phyloP scores from a whole-genome alignment of 2,113 vertebrate genomes.

The Hucho hucho region DNA sequence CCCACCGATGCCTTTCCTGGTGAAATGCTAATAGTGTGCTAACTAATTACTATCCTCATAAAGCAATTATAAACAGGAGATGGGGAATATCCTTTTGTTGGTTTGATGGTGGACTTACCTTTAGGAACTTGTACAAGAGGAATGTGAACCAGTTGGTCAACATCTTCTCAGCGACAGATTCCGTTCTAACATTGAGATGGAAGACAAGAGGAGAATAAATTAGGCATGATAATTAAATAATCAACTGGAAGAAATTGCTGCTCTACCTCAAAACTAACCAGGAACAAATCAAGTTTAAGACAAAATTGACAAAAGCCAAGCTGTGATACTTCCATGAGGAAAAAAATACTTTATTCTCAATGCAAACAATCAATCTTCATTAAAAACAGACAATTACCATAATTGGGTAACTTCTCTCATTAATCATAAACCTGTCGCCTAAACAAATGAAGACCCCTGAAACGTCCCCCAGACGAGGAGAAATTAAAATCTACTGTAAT shows the following conservation, averaged over 20 bases:
- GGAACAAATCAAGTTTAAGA: not conserved
- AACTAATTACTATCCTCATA: too few relatives aligned
- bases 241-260: too few relatives aligned
- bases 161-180: conserved; percentile 72
- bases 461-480: conserved; percentile 38
- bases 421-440: conserved; percentile 49
- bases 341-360: conserved; percentile 6
- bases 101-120: conserved; percentile 46
- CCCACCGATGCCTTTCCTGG: too few relatives aligned
- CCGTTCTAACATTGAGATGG: conserved; percentile 52
- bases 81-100: too few relatives aligned
- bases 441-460: conserved; percentile 34
- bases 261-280: too few relatives aligned
- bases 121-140: conserved; percentile 70
- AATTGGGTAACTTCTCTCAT: conserved; percentile 44
- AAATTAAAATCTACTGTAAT: conserved; percentile 50
- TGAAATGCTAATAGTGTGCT: too few relatives aligned
- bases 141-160: conserved; percentile 74
- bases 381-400: conserved; percentile 47
- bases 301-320: not conserved
- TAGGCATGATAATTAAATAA: too few relatives aligned
- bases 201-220: not conserved
- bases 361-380: conserved; percentile 49
- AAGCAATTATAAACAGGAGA: too few relatives aligned
- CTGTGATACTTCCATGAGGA: not conserved